phyloP scores from a whole-genome alignment of 2,888 invertebrate genomes.

The Linnaemya tessellans region DNA sequence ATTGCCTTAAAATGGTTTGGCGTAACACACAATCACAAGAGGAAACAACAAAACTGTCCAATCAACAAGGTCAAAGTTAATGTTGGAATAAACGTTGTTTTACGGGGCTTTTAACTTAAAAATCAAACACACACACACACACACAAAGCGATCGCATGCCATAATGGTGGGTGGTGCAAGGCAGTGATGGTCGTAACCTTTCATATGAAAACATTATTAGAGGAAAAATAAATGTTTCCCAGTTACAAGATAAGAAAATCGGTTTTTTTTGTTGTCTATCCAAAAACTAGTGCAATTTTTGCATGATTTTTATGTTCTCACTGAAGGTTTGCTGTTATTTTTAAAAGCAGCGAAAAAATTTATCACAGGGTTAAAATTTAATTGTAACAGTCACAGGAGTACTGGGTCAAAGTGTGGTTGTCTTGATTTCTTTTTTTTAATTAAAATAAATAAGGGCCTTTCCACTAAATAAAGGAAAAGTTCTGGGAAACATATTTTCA shows the following conservation, averaged over 20 bases:
- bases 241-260: background rate
- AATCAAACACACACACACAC: background rate
- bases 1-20: constrained; percentile 51
- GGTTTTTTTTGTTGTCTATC: too few relatives aligned
- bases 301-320: constrained; percentile 64
- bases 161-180: constrained; percentile 26
- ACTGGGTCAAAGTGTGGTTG: constrained; percentile 13
- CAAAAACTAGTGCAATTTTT: constrained; percentile 62
- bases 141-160: background rate
- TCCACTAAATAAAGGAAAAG: too few relatives aligned
- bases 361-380: constrained; percentile 7
- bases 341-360: background rate
- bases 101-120: background rate
- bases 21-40: constrained; percentile 7
- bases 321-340: background rate
- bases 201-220: background rate
- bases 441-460: too few relatives aligned
- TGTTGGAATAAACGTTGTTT: constrained; percentile 6
- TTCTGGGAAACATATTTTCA: too few relatives aligned
- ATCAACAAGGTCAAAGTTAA: constrained; percentile 70
- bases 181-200: background rate
- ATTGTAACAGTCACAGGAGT: background rate
- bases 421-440: background rate
- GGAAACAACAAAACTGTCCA: constrained; percentile 2
- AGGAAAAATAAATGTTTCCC: background rate